Conservation (phyloP, 2,113 vertebrate genomes). For the Taurulus bubalis region DNA sequence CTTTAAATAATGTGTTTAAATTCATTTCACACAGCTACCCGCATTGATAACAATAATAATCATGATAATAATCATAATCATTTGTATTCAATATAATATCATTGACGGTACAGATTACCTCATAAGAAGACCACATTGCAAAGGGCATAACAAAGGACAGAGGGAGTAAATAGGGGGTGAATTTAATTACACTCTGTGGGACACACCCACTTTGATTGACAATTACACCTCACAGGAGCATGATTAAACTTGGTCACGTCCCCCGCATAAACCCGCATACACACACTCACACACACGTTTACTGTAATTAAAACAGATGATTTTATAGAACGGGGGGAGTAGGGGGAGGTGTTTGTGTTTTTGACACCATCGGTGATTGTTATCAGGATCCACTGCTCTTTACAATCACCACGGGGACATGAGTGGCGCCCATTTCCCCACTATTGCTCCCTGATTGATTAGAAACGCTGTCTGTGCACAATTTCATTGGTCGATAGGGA, state of each 20-base stretch:
- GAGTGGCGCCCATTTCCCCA: conserved; percentile 51
- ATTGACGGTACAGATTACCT: not conserved
- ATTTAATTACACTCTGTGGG: conserved; percentile 65
- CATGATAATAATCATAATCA: not conserved
- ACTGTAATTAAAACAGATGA: conserved; percentile 75
- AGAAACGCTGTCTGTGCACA: conserved; percentile 67
- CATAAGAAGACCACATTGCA: conserved; percentile 21
- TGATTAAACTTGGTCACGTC: conserved; percentile 69
- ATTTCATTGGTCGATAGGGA: conserved; percentile 78
- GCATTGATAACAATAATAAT: not conserved
- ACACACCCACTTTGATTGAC: conserved; percentile 72
- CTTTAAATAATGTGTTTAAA: not conserved
- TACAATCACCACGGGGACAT: conserved; percentile 60
- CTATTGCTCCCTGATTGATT: conserved; percentile 71
- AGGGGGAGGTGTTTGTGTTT: conserved; percentile 58
- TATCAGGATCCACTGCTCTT: conserved; percentile 74
- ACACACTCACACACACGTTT: conserved; percentile 50
- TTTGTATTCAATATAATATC: not conserved
- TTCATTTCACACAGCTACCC: not conserved
- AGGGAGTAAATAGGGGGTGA: conserved; percentile 45
- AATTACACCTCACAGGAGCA: conserved; percentile 72
- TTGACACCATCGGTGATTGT: conserved; percentile 73
- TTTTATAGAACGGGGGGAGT: conserved; percentile 59
- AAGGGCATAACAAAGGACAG: conserved; percentile 69
- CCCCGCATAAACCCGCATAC: conserved; percentile 41